Conservation (phyloP, 2,797 vertebrate species). For the Miichthys miiuy region DNA sequence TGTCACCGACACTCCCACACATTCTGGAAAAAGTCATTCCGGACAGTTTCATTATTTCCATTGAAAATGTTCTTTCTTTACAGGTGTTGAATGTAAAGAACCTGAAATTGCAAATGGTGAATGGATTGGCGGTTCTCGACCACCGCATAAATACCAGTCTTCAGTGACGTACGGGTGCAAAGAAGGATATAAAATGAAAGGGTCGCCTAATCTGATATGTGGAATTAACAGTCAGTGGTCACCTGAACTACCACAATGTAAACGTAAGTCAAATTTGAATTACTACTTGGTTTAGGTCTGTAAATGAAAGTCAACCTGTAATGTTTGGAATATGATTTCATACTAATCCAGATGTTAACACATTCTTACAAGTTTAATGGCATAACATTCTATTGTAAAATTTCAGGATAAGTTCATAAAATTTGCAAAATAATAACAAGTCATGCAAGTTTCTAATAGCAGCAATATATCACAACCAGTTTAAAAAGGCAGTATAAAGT, state of each 20-base stretch:
- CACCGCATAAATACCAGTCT: constrained; percentile 17
- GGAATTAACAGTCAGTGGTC: constrained; percentile 42
- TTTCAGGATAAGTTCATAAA: background rate
- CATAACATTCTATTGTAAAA: background rate
- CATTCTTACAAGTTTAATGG: too few relatives aligned
- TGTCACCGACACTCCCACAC: background rate
- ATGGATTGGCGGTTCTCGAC: rapidly evolving
- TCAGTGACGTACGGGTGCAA: constrained; percentile 42
- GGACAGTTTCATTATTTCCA: background rate
- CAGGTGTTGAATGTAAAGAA: constrained; percentile 38
- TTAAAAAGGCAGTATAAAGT: background rate
- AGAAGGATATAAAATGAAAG: background rate
- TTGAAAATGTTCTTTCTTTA: background rate
- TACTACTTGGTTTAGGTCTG: background rate
- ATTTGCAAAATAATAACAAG: too few relatives aligned
- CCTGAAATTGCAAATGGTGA: background rate
- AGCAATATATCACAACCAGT: background rate
- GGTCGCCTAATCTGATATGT: background rate
- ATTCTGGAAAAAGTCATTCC: background rate
- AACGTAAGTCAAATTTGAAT: constrained; percentile 59
- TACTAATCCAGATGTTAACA: too few relatives aligned
- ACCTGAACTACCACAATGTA: constrained; percentile 55
- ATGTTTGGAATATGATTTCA: too few relatives aligned
- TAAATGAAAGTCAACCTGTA: background rate
- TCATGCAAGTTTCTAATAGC: background rate